Percentiles rank a stretch among this genome's conserved stretches.
Evolutionary conservation across 2,797 vertebrate species (phyloP).

Genomic region (Typhlichthys subterraneus): DNA sequence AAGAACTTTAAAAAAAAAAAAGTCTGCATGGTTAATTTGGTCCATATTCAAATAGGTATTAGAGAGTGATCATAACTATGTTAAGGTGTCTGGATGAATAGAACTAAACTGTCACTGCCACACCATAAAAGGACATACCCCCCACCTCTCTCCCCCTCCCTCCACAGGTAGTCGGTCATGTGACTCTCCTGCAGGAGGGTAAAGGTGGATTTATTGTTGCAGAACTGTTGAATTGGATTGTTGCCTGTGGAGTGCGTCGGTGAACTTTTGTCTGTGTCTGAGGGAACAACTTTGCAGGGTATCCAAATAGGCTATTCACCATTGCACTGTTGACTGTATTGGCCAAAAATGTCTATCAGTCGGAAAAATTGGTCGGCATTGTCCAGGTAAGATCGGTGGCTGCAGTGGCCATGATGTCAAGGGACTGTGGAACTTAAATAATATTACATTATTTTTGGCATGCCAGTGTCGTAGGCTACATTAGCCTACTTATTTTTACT

Average conservation of each 20-base stretch:
- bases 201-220: conserved; percentile 80
- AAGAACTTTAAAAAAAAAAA: no score
- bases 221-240: conserved; percentile 37
- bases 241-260: conserved; percentile 13
- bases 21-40: no score
- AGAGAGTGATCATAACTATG: no score
- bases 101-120: conserved; percentile 11
- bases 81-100: no score
- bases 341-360: conserved; percentile 79
- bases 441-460: background rate
- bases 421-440: background rate
- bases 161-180: conserved; percentile 45
- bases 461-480: no score
- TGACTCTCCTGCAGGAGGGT: conserved; percentile 80
- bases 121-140: conserved; percentile 50
- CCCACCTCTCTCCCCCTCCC: conserved; percentile 4
- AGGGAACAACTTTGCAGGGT: background rate
- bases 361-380: conserved; percentile 91
- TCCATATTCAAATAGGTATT: no score
- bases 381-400: conserved; percentile 85
- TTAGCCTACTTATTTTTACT: no score
- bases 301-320: background rate
- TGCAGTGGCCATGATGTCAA: conserved; percentile 4
- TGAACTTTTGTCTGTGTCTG: background rate
- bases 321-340: conserved; percentile 2